These are phyloP conservation scores for Pyrrhia umbra DNA, from an alignment of 2,888 invertebrate genomes.

Conservation along the genomic window DNA sequence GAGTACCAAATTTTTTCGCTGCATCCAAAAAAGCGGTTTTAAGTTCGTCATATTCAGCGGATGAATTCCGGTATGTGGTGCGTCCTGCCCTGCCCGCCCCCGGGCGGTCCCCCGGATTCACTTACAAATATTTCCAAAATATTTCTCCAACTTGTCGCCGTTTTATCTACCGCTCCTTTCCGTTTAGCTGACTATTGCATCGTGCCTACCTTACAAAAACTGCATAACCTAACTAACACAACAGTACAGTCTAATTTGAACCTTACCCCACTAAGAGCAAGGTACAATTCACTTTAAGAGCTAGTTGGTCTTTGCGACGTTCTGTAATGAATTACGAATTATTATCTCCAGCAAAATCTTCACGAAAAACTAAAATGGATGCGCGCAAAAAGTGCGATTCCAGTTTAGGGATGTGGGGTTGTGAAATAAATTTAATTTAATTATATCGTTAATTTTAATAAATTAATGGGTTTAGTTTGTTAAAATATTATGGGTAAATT, in stretches of 20 bases:
- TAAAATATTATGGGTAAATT: constrained; percentile 35
- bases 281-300: constrained; percentile 32
- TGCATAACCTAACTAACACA: constrained; percentile 15
- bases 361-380: constrained; percentile 86
- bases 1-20: constrained; percentile 21
- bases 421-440: constrained; percentile 73
- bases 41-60: constrained; percentile 66
- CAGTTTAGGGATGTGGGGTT: constrained; percentile 77
- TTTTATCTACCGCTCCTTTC: constrained; percentile 89
- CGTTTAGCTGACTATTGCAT: constrained; percentile 86
- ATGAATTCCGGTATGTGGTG: constrained; percentile 67
- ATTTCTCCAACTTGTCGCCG: constrained; percentile 89
- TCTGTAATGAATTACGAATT: constrained; percentile 60
- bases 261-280: not conserved
- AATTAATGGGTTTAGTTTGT: constrained; percentile 51
- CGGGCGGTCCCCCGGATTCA: constrained; percentile 78
- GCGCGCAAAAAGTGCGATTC: constrained; percentile 82
- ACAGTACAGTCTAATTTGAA: constrained; percentile 20
- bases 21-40: constrained; percentile 58
- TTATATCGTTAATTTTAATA: constrained; percentile 64
- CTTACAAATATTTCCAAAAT: constrained; percentile 90
- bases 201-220: constrained; percentile 53
- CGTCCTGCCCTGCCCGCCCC: constrained; percentile 69
- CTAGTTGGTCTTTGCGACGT: constrained; percentile 38
- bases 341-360: constrained; percentile 88